Base-by-base conservation (phyloP, 2,113 vertebrate species). In the Blennius ocellaris region DNA sequence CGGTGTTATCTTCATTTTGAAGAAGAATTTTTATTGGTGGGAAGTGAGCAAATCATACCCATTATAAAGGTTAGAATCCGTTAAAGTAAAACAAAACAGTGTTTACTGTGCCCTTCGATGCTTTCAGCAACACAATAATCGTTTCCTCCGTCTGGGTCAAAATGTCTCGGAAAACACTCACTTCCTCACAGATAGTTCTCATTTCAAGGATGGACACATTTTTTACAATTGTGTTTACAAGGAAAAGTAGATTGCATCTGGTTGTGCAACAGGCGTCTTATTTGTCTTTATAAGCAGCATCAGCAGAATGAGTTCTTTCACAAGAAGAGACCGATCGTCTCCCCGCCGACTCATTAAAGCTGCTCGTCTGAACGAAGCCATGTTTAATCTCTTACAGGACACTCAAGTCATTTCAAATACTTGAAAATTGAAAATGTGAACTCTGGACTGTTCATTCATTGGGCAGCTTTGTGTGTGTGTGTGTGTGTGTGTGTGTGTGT, bases 161-260 rank as follows among this genome's bases (percentile, higher is more conserved):
- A 89, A 78, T 61, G 85, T 92, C 90, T 89, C 60, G 5, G 71
- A 68, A 68, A 59, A 74, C 80, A 90, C 77, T 85, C 86, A 86
- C 91, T 93, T 94, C 93, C 92, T 90, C 91, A 80, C 80, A 86
- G 21, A 86, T 73, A 89, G 88, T 94, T 94, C 93, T 93, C 91
- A 89, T 92, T 94, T 93, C 52, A 77, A 71, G 73, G 53, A 73
- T 69, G 83, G 60, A 80, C 72, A 14, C 47, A 58, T 67, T 85
- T 85, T 85, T 67, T 84, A 89, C 79, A 56, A 75, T 69, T 74
- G 39, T 73, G 74, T 83, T 83, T 80, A 87, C 78, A 83, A 72
- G 86, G 80, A 88, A 56, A 40, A 53, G 15, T 7, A n/a, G 74
- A 67, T 47, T 71, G 66, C 56, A 68, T 21, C 2, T 37, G 59